Evolutionary conservation across 1,140 invertebrate genomes (phyloP), one percentile per base, ranked within the genome.

Genomic region (Nomia melanderi): DNA sequence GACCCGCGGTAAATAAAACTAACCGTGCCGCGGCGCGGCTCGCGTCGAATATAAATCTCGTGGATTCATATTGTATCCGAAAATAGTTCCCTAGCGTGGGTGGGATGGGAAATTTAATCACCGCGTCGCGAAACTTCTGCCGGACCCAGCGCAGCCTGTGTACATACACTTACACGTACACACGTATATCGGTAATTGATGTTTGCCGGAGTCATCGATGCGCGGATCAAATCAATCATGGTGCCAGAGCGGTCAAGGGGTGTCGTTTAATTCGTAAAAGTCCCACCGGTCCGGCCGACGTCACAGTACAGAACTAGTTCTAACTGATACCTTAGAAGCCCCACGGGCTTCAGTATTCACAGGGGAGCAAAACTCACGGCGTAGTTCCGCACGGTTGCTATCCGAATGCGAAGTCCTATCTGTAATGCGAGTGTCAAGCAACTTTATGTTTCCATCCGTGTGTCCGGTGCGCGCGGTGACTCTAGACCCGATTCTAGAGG

Each of bases 221-320:
- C 8, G 25, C 25, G 11, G 4, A 17, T 20, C 17, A 23, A 8
- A 69, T 69, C 65, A 70, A 76, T 76, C 41, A 25, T n/a, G 5
- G 31, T 57, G 17, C 12, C 12, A 41, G 12, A 5, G 14, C 12
- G 14, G 2, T 0, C 9, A 3, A 17, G 54, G 5, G 47, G 47
- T 12, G 20, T 29, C 69, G 41, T 66, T 77, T 82, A 82, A 82
- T 82, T 78, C 81, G 80, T 67, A 78, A 83, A 83, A 83, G 80
- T 82, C 82, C 20, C 39, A 0, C 20, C 0, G 5, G 54, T 17
- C 2, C 41, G 44, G 8, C 36, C 29, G 31, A 62, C 33, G 20
- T n/a, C 9, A n/a, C n/a, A 20, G 25, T 12, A 72, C 67, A 82
- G 65, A 74, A 82, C 66, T 44, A 70, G 65, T 70, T 50, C n/a